Conservation (phyloP, 2,113 vertebrate genomes). For the Scomber colias region DNA sequence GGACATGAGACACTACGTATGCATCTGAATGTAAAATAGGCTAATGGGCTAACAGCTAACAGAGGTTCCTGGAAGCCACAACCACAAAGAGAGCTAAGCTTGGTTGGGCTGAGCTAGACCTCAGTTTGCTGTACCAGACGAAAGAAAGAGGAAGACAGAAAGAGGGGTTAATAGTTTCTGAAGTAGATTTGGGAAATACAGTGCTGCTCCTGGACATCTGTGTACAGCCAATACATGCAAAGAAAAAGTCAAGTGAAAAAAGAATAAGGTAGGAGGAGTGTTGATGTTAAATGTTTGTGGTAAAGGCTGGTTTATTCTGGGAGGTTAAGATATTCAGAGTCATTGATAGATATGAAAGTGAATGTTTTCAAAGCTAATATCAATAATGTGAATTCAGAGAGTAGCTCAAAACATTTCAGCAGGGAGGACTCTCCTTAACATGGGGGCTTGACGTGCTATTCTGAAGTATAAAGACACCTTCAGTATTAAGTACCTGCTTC, state of each 20-base stretch:
- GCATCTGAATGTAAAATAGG: slow-evolving; percentile 54
- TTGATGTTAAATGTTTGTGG: neutral
- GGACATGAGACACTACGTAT: slow-evolving; percentile 47
- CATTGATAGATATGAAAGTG: neutral
- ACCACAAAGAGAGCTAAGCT: slow-evolving; percentile 34
- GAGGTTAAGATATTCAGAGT: neutral
- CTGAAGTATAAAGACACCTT: neutral
- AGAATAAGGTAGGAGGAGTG: too few species aligned
- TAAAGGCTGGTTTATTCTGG: neutral
- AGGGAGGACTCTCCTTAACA: neutral
- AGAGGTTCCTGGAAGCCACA: slow-evolving; percentile 45
- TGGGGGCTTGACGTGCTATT: neutral
- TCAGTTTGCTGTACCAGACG: slow-evolving; percentile 5
- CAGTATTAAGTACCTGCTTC: neutral
- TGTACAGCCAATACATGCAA: neutral
- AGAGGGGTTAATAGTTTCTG: slow-evolving; percentile 6
- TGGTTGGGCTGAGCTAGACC: slow-evolving; percentile 12
- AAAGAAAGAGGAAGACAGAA: slow-evolving; percentile 6
- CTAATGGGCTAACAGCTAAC: slow-evolving; percentile 54
- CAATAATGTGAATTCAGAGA: neutral
- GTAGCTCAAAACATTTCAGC: slow-evolving; percentile 6
- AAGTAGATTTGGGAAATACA: slow-evolving; percentile 3
- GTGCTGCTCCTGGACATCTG: neutral
- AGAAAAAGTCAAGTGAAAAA: neutral
- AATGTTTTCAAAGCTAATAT: too few species aligned